Base-by-base conservation (phyloP, 2,888 invertebrate species). In the Tipula vernalis region DNA sequence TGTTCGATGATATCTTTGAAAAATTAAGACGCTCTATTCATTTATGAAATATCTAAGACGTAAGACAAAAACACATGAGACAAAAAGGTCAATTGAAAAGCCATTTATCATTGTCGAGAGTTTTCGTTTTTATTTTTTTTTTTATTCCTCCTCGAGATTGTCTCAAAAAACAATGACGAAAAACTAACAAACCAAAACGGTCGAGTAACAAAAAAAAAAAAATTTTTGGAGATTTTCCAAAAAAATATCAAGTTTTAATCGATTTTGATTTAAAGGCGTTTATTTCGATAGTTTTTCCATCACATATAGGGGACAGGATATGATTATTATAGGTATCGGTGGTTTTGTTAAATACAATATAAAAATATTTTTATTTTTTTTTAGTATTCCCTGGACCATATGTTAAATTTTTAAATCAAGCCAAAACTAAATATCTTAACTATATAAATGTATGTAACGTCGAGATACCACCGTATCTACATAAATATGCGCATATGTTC, bases 61-160 rank as follows among this genome's bases (percentile, higher is more conserved):
- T 71, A 71, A 71, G 71, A 71, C 71, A 71, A 39, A 84, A 84
- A 84, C 84, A 84, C 84, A 84, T 84, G 84, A 84, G 84, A 84
- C 84, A 39, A 41, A 51, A 71, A 84, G 84, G 84, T 84, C 84
- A 84, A 84, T 84, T 84, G 84, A 84, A 84, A 84, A 39, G 84
- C 36, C 84, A 84, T 84, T 84, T 84, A 84, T 84, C 84, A 84
- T 84, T 84, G 84, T 84, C 84, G 39, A 84, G 83, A 15, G 28
- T 71, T 71, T 71, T 28, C 28, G 57, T 15, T 12, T 28, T 44
- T 12, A 0, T 51, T 51, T 51, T n/a, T 51, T 51, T n/a, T 15
- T 71, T 71, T 10, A 10, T 57, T 15, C n/a, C 47, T 57, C 28
- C 51, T 51, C 71, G 71, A 71, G 71, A 28, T 71, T 71, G 71